phyloP scores from a whole-genome alignment of 2,888 invertebrate genomes.

The Chloroclysta siterata region DNA sequence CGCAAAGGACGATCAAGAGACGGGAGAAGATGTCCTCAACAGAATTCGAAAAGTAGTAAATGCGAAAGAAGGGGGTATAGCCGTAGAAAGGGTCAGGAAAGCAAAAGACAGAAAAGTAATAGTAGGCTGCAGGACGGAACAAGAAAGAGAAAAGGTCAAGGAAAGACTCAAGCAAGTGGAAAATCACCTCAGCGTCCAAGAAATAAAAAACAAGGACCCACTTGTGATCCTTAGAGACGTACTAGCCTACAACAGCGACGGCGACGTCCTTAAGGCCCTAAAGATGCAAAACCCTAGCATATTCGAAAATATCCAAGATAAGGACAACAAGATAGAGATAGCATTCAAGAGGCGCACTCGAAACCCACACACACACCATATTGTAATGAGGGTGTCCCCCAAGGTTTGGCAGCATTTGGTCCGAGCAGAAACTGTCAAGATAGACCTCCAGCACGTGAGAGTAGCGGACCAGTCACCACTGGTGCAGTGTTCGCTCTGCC shows the following conservation, averaged over 20 bases:
- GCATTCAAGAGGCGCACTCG: neutral
- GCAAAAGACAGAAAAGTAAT: neutral
- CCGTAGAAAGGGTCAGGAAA: no score
- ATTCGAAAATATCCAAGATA: neutral
- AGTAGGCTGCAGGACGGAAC: neutral
- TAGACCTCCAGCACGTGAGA: constrained; percentile 7
- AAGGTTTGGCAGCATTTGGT: neutral
- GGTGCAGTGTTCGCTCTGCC: constrained; percentile 6
- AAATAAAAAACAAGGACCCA: neutral
- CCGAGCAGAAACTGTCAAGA: neutral
- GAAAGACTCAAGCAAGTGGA: neutral
- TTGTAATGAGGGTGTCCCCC: constrained; percentile 4
- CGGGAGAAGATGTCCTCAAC: neutral
- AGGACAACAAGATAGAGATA: neutral
- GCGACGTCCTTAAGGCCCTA: neutral
- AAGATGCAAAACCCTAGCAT: neutral
- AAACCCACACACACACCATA: neutral
- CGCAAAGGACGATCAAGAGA: neutral
- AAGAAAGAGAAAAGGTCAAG: neutral
- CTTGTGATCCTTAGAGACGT: neutral
- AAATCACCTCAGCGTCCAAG: neutral
- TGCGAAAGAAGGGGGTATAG: constrained; percentile 3
- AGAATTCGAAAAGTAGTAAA: neutral
- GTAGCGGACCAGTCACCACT: constrained; percentile 1
- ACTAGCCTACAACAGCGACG: neutral